Conservation (phyloP, 2,113 vertebrate genomes). For the Piliocolobus tephrosceles region DNA sequence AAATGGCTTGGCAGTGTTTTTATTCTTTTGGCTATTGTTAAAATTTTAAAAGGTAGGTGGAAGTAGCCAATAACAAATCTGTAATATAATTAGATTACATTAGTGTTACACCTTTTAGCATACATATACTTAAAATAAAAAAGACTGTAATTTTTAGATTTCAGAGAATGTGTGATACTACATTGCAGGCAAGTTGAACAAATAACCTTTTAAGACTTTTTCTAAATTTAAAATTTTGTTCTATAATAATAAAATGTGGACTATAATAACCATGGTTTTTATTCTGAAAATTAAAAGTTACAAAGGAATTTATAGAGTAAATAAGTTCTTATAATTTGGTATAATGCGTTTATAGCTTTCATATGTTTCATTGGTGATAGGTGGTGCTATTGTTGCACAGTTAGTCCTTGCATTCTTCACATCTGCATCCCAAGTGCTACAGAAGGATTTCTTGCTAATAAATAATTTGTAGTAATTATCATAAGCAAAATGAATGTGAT, state of each 20-base stretch:
- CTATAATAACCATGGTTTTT: neutral
- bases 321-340: neutral
- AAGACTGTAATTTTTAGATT: constrained; percentile 11
- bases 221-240: constrained; percentile 35
- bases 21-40: neutral
- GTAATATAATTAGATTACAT: neutral
- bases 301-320: neutral
- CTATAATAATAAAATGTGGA: neutral
- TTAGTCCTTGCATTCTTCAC: neutral
- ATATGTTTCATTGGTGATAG: constrained; percentile 42
- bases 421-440: neutral
- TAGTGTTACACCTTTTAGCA: neutral
- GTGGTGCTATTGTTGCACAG: constrained; percentile 55
- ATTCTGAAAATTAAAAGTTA: constrained; percentile 27
- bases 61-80: neutral
- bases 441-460: neutral
- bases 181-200: neutral
- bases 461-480: neutral
- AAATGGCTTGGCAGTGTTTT: neutral
- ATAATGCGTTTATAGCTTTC: neutral
- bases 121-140: constrained; percentile 22
- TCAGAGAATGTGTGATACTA: neutral
- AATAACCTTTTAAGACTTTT: neutral
- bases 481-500: constrained; percentile 19
- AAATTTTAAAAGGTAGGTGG: neutral